Base-by-base conservation (phyloP, 1,140 invertebrate genomes). In the Drosophila suzukii region DNA sequence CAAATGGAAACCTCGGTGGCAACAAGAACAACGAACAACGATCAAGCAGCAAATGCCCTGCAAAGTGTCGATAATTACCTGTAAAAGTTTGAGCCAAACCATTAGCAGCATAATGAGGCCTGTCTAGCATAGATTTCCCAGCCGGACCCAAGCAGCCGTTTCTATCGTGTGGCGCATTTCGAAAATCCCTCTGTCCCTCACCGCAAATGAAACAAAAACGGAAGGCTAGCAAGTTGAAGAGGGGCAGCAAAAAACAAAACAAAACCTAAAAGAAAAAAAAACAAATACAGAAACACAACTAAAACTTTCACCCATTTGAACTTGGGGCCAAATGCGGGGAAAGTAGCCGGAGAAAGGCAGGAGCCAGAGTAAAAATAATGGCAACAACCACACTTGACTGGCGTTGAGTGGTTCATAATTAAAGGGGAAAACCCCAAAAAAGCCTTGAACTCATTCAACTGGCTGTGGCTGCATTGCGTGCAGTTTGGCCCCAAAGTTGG, bases 51-150 rank as follows among this genome's bases (percentile, higher is more conserved):
- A 66, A 53, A 59, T 53, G 70, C 71, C 58, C 60, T 50, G 61
- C 76, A 79, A 78, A 81, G 78, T 88, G 80, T 88, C 83, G 84
- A 88, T 88, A 88, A 88, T 88, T 88, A 89, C 79, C 83, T 79
- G 58, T 67, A 79, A 88, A 88, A 89, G 62, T 88, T 88, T 88
- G 58, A 79, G 66, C 76, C 88, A 81, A 89, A 70, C 80, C 84
- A 88, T 88, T 83, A 84, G 72, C 76, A 89, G 84, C 80, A 88
- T 89, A 89, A 89, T 89, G 83, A 71, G 76, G 70, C 70, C 63
- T 75, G 83, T 78, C 82, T 85, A 80, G 74, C 56, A 67, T 76
- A 80, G 81, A 84, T 79, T 83, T 78, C 24, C 68, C 30, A 70
- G 63, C 43, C 44, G 58, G 34, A 66, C 43, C 59, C n/a, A 36